Conservation (phyloP, 2,888 invertebrate genomes). For the Pollenia griseotomentosa region DNA sequence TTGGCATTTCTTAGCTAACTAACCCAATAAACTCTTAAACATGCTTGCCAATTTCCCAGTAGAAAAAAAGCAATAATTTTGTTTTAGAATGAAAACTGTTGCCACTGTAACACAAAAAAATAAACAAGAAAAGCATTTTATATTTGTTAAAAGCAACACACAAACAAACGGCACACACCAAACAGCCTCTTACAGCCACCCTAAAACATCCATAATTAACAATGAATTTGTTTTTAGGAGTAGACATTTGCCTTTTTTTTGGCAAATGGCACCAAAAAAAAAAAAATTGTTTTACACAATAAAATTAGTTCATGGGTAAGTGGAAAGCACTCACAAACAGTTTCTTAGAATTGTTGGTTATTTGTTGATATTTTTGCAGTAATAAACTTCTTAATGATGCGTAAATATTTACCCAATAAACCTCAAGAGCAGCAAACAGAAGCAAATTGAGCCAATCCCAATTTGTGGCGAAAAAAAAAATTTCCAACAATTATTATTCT, state of each 20-base stretch:
- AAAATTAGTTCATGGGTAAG: too few species aligned
- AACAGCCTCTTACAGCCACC: not conserved
- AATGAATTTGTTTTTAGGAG: not conserved
- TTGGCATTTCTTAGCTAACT: too few species aligned
- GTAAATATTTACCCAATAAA: constrained; percentile 62
- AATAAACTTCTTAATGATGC: constrained; percentile 56
- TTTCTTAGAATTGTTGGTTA: not conserved
- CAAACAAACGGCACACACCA: too few species aligned
- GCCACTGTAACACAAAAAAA: too few species aligned
- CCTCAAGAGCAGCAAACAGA: not conserved
- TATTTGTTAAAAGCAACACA: too few species aligned
- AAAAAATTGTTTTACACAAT: too few species aligned
- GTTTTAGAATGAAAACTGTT: too few species aligned
- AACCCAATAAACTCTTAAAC: too few species aligned
- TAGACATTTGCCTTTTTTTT: not conserved
- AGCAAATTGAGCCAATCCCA: not conserved
- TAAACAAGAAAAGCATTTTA: too few species aligned
- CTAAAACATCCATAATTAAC: not conserved
- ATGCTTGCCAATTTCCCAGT: too few species aligned
- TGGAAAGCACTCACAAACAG: not conserved
- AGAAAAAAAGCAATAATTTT: too few species aligned
- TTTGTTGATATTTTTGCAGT: constrained; percentile 1
- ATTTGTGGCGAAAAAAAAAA: not conserved
- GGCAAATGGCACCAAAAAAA: too few species aligned
- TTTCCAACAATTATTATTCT: not conserved